A percentile compares a stretch with the other conserved stretches of the same genome.
These are phyloP conservation scores for Corythucha ciliata DNA, from an alignment of 2,888 invertebrate species.

Conservation along the genomic window DNA sequence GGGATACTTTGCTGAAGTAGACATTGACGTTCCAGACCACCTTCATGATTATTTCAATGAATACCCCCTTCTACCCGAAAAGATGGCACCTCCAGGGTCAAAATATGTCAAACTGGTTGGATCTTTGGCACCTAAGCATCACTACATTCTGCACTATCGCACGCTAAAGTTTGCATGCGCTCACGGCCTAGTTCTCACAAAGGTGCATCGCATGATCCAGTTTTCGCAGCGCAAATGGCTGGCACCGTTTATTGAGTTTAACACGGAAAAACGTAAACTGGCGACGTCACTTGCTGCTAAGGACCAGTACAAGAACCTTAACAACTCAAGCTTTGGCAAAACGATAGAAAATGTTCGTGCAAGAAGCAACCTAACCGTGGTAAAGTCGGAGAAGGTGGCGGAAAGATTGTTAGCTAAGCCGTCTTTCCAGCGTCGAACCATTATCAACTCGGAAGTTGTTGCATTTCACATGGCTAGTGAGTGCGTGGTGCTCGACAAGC, in stretches of 20 bases:
- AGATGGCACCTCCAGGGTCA: not conserved
- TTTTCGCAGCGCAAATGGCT: slow-evolving; percentile 37
- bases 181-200: slow-evolving; percentile 34
- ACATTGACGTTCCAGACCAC: not conserved
- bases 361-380: not conserved
- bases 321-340: not conserved
- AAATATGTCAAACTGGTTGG: no score
- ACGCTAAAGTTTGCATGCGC: no score
- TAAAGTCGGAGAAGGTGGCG: not conserved
- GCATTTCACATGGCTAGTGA: not conserved
- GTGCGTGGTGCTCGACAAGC: not conserved
- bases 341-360: not conserved
- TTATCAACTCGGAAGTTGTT: not conserved
- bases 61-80: not conserved
- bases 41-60: not conserved
- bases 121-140: no score
- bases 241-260: slow-evolving; percentile 35
- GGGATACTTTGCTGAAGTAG: not conserved
- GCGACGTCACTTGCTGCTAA: not conserved
- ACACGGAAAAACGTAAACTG: slow-evolving; percentile 1
- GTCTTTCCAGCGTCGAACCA: not conserved
- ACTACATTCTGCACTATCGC: no score
- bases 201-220: slow-evolving; percentile 36
- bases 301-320: not conserved
- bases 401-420: not conserved